These are phyloP conservation scores for Gasterosteus aculeatus DNA, from an alignment of 2,113 vertebrate genomes.

Conservation along the genomic window DNA sequence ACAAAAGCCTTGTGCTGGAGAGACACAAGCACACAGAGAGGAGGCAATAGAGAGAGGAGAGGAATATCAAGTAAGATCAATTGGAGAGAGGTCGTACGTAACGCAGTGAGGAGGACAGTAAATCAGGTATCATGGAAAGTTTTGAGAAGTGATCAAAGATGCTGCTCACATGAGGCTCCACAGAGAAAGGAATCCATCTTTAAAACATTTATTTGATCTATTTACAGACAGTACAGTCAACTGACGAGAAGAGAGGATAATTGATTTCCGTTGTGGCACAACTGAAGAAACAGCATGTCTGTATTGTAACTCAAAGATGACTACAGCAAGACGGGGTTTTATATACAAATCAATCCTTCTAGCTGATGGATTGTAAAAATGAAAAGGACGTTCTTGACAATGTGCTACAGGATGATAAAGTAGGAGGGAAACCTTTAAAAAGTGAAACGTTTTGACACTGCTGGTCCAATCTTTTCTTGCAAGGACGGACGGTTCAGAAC, in stretches of 20 bases:
- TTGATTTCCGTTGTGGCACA: conserved; percentile 47
- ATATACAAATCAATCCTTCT: conserved; percentile 79
- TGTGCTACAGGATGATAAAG: conserved; percentile 60
- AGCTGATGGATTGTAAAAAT: conserved; percentile 46
- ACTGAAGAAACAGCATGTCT: conserved; percentile 40
- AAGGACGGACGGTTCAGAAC: conserved; percentile 20
- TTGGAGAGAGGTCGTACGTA: conserved; percentile 1
- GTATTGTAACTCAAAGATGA: conserved; percentile 68
- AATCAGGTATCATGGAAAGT: conserved; percentile 15
- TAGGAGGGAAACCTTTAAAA: conserved; percentile 44
- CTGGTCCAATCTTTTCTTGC: conserved; percentile 20
- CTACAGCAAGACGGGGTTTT: conserved; percentile 45
- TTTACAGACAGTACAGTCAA: conserved; percentile 75
- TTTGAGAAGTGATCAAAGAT: conserved; percentile 47
- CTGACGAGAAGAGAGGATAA: conserved; percentile 57
- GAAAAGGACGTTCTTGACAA: conserved; percentile 36
- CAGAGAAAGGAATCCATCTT: conserved; percentile 61
- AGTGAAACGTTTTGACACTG: conserved; percentile 27
- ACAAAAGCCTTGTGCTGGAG: conserved; percentile 55
- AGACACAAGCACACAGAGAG: conserved; percentile 7
- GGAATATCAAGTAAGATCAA: conserved; percentile 59
- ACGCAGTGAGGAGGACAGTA: background rate
- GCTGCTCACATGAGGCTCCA: conserved; percentile 42
- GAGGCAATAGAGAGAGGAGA: conserved; percentile 38
- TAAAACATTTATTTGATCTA: conserved; percentile 84